phyloP scores from a whole-genome alignment of 2,113 vertebrate species.

The Pachycephala philippinensis region DNA sequence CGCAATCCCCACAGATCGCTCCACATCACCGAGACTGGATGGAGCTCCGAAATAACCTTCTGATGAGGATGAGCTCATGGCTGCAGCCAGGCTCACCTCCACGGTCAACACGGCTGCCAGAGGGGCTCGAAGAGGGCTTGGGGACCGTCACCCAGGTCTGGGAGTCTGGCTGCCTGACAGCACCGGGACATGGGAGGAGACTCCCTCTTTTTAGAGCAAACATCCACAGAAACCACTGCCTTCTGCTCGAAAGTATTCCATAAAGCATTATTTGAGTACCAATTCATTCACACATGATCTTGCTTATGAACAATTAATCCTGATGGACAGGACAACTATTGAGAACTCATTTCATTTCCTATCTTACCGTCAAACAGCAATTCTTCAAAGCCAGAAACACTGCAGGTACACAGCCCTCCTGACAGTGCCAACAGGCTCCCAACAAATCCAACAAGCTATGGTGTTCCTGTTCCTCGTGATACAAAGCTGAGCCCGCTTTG shows the following conservation, averaged over 20 bases:
- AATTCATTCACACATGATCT: neutral
- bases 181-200: fast-evolving
- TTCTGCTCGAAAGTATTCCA: neutral
- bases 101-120: fast-evolving
- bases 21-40: fast-evolving
- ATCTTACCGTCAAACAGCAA: neutral
- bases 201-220: neutral
- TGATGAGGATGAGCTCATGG: fast-evolving
- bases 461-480: fast-evolving
- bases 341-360: neutral
- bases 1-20: fast-evolving
- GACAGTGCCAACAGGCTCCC: neutral
- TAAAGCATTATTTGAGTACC: neutral
- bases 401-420: neutral
- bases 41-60: fast-evolving
- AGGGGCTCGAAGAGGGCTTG: fast-evolving
- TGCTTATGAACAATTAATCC: neutral
- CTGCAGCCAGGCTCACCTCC: neutral
- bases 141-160: fast-evolving
- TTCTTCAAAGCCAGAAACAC: neutral
- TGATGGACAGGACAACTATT: neutral
- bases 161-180: too few species aligned
- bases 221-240: neutral
- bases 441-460: neutral
- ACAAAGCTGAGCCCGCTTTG: neutral